These are phyloP conservation scores for Rhagonycha fulva DNA, from an alignment of 2,888 invertebrate genomes.

Conservation along the genomic window DNA sequence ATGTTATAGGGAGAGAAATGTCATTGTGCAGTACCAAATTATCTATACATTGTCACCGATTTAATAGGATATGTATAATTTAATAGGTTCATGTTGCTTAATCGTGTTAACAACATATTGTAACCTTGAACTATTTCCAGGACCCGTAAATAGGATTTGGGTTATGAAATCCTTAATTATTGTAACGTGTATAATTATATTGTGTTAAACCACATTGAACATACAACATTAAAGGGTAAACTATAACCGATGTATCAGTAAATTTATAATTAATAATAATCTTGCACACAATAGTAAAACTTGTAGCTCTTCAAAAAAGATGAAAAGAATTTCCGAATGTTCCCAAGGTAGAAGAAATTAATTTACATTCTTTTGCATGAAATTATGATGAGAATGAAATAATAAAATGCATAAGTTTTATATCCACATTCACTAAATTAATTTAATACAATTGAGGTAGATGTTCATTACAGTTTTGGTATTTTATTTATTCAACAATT, in stretches of 20 bases:
- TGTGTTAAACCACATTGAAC: neutral
- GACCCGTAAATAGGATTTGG: neutral
- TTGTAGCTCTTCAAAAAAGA: no score
- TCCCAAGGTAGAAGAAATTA: no score
- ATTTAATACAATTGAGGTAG: neutral
- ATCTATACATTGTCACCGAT: neutral
- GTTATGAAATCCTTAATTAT: neutral
- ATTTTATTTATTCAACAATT: neutral
- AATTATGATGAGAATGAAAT: neutral
- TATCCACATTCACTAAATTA: neutral
- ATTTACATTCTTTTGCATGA: neutral
- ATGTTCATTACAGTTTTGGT: neutral
- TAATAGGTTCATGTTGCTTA: neutral
- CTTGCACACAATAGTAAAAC: no score
- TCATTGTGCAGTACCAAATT: neutral
- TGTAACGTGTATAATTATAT: neutral
- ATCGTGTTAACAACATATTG: neutral
- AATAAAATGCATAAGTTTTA: neutral
- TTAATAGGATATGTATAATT: neutral
- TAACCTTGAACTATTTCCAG: neutral
- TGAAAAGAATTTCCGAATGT: no score
- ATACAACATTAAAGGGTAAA: neutral
- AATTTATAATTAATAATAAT: no score
- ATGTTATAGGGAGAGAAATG: neutral
- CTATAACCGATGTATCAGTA: no score